Percentiles rank a stretch among this genome's conserved stretches.
These are phyloP conservation scores for Drosophila oshimai DNA, from an alignment of 1,140 invertebrate genomes.

Conservation along the genomic window DNA sequence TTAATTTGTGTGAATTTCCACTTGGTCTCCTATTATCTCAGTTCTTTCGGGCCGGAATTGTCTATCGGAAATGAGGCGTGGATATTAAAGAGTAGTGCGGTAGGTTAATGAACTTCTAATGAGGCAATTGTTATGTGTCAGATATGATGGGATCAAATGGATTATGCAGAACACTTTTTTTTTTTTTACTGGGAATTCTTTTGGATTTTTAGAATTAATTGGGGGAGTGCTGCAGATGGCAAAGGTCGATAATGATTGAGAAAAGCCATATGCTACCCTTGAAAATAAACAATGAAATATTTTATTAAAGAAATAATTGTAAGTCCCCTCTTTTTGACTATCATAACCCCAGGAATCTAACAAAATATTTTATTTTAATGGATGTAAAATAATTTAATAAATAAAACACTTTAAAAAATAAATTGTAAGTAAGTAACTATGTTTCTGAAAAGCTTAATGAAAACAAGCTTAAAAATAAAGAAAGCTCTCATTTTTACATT, in stretches of 20 bases:
- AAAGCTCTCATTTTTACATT: too few relatives aligned
- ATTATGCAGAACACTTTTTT: background rate
- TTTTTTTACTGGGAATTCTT: background rate
- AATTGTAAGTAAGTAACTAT: too few relatives aligned
- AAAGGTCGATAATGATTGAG: conserved; percentile 10
- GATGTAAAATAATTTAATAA: too few relatives aligned
- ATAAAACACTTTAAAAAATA: too few relatives aligned
- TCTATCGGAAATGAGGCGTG: conserved; percentile 26
- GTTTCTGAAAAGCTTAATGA: too few relatives aligned
- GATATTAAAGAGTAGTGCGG: conserved; percentile 11
- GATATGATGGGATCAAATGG: background rate
- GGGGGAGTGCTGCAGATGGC: background rate
- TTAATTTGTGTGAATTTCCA: conserved; percentile 72
- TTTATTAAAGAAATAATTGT: too few relatives aligned
- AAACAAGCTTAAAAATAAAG: too few relatives aligned
- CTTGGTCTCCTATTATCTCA: conserved; percentile 20
- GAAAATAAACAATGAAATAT: too few relatives aligned
- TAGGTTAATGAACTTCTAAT: conserved; percentile 27
- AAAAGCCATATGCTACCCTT: background rate
- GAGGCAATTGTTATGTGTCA: conserved; percentile 9
- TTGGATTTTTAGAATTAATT: background rate
- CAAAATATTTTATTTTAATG: too few relatives aligned
- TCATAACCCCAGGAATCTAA: too few relatives aligned
- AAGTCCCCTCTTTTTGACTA: too few relatives aligned
- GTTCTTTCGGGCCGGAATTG: background rate